phyloP scores from a whole-genome alignment of 1,140 invertebrate species.

The Stenopsyche tienmushanensis region DNA sequence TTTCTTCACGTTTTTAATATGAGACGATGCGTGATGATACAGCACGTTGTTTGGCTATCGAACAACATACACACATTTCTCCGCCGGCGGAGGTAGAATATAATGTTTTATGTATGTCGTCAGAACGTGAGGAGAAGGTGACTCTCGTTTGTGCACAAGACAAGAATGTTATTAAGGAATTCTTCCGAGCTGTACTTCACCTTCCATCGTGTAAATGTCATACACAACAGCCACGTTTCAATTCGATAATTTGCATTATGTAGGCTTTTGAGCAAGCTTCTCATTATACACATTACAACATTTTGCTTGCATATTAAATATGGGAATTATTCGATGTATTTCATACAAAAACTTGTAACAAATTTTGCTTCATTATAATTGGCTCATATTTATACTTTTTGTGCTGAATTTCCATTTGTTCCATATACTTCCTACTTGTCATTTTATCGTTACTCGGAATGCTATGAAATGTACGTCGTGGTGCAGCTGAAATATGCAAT shows the following conservation, averaged over 20 bases:
- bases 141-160: slow-evolving; percentile 33
- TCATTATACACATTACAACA: too few species aligned
- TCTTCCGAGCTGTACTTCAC: slow-evolving; percentile 29
- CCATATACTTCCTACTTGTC: background rate
- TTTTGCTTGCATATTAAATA: too few species aligned
- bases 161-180: slow-evolving; percentile 40
- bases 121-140: slow-evolving; percentile 28
- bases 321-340: too few species aligned
- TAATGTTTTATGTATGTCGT: slow-evolving; percentile 39
- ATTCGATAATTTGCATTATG: slow-evolving; percentile 6
- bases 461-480: slow-evolving; percentile 13
- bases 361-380: too few species aligned
- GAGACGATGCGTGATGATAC: too few species aligned
- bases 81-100: background rate
- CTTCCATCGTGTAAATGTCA: slow-evolving; percentile 1
- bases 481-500: slow-evolving; percentile 17
- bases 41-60: too few species aligned
- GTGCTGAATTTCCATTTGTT: too few species aligned
- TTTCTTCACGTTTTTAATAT: too few species aligned
- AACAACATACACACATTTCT: too few species aligned
- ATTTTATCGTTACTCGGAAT: background rate
- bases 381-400: too few species aligned
- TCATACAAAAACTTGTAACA: too few species aligned
- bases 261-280: too few species aligned
- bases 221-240: slow-evolving; percentile 11